Conservation (phyloP, 2,888 invertebrate species). For the Agrenia bidenticulata region DNA sequence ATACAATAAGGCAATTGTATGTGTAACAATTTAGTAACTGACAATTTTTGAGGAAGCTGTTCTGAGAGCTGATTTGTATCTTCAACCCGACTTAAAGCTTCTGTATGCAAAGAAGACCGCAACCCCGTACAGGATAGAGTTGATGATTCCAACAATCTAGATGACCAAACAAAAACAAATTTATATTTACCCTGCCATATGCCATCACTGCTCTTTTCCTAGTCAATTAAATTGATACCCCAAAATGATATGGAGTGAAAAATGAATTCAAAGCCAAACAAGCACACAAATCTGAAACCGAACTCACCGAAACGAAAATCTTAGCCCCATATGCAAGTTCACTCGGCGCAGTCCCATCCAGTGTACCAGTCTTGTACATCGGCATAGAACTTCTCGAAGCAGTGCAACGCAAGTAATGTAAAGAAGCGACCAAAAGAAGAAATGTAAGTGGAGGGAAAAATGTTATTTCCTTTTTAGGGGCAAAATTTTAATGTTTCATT, state of each 20-base stretch:
- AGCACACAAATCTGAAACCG: background rate
- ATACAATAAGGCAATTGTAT: too few relatives aligned
- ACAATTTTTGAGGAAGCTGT: too few relatives aligned
- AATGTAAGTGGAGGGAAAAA: constrained; percentile 51
- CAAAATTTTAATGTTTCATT: constrained; percentile 6
- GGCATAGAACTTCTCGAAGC: constrained; percentile 46
- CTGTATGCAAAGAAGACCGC: constrained; percentile 77
- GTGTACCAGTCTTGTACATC: constrained; percentile 14
- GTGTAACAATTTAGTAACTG: too few relatives aligned
- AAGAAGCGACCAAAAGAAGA: constrained; percentile 53
- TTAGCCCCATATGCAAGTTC: constrained; percentile 53
- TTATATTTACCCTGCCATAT: too few relatives aligned
- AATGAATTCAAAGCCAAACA: background rate
- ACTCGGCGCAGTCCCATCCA: constrained; percentile 33
- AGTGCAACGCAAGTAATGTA: constrained; percentile 48
- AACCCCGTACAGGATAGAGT: constrained; percentile 70
- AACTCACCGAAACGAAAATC: constrained; percentile 54
- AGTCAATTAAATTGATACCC: too few relatives aligned
- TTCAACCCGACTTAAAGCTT: constrained; percentile 70
- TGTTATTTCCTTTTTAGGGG: constrained; percentile 48
- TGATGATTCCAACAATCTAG: constrained; percentile 74
- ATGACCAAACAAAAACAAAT: constrained; percentile 56
- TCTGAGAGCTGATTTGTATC: too few relatives aligned
- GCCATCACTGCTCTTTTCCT: too few relatives aligned
- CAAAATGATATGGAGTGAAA: too few relatives aligned